Base-by-base conservation (phyloP, 2,888 invertebrate genomes). In the Sarcophaga carnaria region DNA sequence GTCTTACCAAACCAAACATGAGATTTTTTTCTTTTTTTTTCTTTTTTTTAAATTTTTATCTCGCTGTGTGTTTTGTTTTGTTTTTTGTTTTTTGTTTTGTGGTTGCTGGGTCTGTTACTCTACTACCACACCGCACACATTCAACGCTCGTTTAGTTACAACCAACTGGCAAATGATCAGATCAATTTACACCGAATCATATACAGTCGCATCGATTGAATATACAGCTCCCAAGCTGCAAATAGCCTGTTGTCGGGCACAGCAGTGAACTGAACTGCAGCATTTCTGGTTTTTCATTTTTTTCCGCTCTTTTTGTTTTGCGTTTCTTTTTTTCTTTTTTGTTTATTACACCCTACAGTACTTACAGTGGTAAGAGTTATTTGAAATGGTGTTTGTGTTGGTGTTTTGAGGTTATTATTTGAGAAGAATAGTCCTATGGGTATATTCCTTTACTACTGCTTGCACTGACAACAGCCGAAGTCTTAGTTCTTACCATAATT, bases 1-100 rank as follows among this genome's bases (percentile, higher is more conserved):
- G 89, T 90, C 89, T 91, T 89, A 89, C 89, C 89, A 91, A 81
- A 69, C 67, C 45, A 80, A 85, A 89, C 89, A 90, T 88, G 87
- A 83, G 88, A 89, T 90, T 67, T 77, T 10, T 70, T 2, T 14
- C 14, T 47, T 3, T 59, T 63, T 47, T 77, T 82, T 1, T 37
- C 89, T 90, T 62, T 77, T 82, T 1, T 37, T 89, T 90, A 54
- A 74, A 49, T 89, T 91, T 90, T 72, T 77, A 82, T 77, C 71
- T 77, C 62, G 59, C 17, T 47, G 45, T 83, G 66, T 72, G 60
- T 27, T 64, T 67, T 77, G 14, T 70, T 2, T 8, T 49, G 20
- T 4, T 54, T 49, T 47, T 20, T 59, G 1, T 1, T 1, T 1
- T 22, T 22, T 22, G 14, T 49, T 49, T 77, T 82, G 14, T 77